Percentiles rank a stretch among this genome's conserved stretches.
These are phyloP conservation scores for Sthenelais limicola DNA, from an alignment of 2,888 invertebrate species.

Conservation along the genomic window DNA sequence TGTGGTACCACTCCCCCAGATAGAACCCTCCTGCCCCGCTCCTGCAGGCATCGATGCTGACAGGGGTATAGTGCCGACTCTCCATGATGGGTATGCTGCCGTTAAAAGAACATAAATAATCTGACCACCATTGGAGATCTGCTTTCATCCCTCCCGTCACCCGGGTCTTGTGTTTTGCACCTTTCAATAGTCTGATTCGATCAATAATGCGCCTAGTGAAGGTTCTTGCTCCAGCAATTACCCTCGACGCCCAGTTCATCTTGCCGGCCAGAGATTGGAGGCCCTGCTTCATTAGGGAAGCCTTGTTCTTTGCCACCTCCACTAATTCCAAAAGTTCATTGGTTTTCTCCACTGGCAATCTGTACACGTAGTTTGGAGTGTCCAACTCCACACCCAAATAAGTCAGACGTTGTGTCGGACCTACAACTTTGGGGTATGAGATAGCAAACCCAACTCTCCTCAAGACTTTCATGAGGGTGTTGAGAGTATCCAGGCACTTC, in stretches of 20 bases:
- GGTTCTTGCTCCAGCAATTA: background rate
- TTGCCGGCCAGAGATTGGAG: background rate
- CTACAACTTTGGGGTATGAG: constrained; percentile 23
- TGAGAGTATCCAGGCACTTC: background rate
- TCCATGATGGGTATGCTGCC: background rate
- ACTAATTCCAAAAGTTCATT: background rate
- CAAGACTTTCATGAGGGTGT: background rate
- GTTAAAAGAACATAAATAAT: constrained; percentile 7
- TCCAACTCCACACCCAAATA: constrained; percentile 26
- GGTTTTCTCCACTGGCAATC: constrained; percentile 1
- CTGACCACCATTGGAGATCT: constrained; percentile 24
- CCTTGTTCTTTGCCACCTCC: background rate
- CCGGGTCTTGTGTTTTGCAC: background rate
- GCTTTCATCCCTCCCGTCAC: background rate
- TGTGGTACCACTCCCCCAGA: constrained; percentile 5
- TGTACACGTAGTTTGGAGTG: background rate
- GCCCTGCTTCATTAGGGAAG: background rate
- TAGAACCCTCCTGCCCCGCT: background rate
- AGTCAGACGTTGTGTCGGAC: constrained; percentile 5
- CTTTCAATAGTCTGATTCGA: background rate
- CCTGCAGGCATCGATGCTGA: constrained; percentile 4
- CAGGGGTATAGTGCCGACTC: background rate
- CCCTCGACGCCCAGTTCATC: background rate
- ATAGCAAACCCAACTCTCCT: constrained; percentile 27
- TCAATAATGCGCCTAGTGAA: background rate